These are phyloP conservation scores for Sarcophilus harrisii DNA, from an alignment of 2,797 vertebrate species.

Conservation along the genomic window DNA sequence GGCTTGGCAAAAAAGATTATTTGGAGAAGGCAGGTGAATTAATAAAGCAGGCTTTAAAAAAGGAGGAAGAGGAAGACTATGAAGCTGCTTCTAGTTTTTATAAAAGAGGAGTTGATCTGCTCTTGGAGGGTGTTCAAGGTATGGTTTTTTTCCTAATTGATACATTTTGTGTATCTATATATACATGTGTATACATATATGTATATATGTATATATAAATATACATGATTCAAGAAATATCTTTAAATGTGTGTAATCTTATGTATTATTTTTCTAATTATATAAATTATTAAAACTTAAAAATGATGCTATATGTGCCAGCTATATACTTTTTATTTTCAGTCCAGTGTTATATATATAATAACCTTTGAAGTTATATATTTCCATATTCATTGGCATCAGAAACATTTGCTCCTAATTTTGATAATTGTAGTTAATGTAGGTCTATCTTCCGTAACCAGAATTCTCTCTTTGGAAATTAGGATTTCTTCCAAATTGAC, in stretches of 20 bases:
- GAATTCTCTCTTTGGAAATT: not conserved
- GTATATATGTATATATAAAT: not conserved
- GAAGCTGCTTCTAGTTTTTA: constrained; percentile 94
- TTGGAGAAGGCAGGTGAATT: constrained; percentile 93
- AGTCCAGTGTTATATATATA: not conserved
- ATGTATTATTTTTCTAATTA: not conserved
- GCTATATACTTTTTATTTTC: not conserved
- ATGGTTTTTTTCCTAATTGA: constrained; percentile 63
- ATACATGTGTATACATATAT: not conserved
- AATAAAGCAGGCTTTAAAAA: constrained; percentile 93
- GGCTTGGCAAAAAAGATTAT: constrained; percentile 90
- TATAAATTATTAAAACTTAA: not conserved
- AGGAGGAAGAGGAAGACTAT: constrained; percentile 94
- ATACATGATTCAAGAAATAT: not conserved
- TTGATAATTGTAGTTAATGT: not conserved
- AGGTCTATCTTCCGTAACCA: constrained; percentile 4
- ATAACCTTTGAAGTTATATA: not conserved
- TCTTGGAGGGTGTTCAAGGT: constrained; percentile 98
- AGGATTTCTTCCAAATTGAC: not conserved
- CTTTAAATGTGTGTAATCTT: not conserved
- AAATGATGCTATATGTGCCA: not conserved
- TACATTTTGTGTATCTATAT: not conserved
- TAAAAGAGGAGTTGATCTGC: constrained; percentile 93
- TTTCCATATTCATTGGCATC: not conserved
- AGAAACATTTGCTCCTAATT: not conserved